Conservation (phyloP, 2,888 invertebrate species). For the Nebria brevicollis region DNA sequence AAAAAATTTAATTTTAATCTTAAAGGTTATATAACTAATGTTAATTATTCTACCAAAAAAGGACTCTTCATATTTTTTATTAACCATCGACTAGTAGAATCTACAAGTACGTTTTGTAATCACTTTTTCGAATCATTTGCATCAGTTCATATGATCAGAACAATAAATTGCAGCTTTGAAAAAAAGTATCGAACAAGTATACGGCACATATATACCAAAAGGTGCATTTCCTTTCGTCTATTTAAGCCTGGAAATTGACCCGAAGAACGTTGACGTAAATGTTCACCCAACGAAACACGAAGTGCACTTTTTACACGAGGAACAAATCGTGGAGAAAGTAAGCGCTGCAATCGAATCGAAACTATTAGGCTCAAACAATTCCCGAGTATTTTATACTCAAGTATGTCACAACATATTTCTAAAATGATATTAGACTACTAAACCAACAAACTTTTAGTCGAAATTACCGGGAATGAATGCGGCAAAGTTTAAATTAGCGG, state of each 20-base stretch:
- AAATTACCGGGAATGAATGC: constrained; percentile 63
- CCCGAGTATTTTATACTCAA: constrained; percentile 89
- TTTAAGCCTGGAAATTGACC: constrained; percentile 83
- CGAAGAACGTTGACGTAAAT: constrained; percentile 94
- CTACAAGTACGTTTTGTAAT: constrained; percentile 66
- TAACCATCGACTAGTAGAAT: constrained; percentile 93
- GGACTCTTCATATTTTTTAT: constrained; percentile 89
- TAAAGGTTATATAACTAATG: constrained; percentile 85
- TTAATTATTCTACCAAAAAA: constrained; percentile 89
- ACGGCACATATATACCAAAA: constrained; percentile 87
- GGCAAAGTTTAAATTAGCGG: constrained; percentile 56
- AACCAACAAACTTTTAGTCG: constrained; percentile 50
- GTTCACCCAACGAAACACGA: constrained; percentile 99
- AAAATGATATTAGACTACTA: neutral
- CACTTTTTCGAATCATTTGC: neutral
- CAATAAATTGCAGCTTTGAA: constrained; percentile 71
- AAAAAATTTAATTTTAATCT: constrained; percentile 74
- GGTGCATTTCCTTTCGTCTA: constrained; percentile 89
- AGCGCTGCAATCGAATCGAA: constrained; percentile 80
- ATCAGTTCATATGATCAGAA: neutral
- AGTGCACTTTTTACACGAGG: constrained; percentile 94
- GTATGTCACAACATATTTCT: constrained; percentile 59
- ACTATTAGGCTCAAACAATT: constrained; percentile 82
- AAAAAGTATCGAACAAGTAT: constrained; percentile 84
- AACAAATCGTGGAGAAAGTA: constrained; percentile 85